Evolutionary conservation across 2,113 vertebrate genomes (phyloP).

Genomic region (Amphiprion percula): DNA sequence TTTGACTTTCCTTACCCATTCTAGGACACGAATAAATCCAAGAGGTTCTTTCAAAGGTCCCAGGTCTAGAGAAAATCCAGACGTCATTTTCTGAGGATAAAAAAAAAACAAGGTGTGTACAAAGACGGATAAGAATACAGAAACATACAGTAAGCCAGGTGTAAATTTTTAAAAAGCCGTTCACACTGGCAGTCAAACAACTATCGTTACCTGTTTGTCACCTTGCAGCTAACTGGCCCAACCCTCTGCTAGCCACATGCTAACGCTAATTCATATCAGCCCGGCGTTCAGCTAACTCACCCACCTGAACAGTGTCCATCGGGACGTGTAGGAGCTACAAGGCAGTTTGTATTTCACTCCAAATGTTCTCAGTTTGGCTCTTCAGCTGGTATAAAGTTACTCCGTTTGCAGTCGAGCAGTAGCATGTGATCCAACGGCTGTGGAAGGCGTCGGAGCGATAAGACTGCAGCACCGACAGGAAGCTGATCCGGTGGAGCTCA

Average conservation of each 20-base stretch:
- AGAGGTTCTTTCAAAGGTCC: slow-evolving; percentile 91
- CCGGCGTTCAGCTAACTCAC: not conserved
- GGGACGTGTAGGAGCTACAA: not conserved
- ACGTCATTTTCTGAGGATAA: slow-evolving; percentile 62
- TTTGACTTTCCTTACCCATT: slow-evolving; percentile 89
- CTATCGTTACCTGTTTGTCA: slow-evolving; percentile 34
- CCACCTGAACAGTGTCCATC: slow-evolving; percentile 74
- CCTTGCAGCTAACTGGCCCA: slow-evolving; percentile 53
- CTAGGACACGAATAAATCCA: slow-evolving; percentile 93
- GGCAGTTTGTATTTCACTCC: not conserved
- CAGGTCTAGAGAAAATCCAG: slow-evolving; percentile 86
- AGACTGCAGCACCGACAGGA: not conserved
- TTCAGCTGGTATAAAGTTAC: slow-evolving; percentile 4
- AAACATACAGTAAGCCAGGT: not conserved
- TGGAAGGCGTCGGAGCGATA: not conserved
- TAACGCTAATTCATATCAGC: slow-evolving; percentile 39
- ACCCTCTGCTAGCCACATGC: slow-evolving; percentile 47
- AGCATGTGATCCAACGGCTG: not conserved
- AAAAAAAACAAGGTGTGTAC: not conserved
- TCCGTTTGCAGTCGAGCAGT: not conserved
- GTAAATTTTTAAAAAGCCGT: too few species aligned
- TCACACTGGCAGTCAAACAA: not conserved
- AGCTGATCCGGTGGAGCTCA: not conserved
- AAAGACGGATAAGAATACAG: not conserved
- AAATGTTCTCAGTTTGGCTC: not conserved